A percentile compares a stretch with the other conserved stretches of the same genome.
Evolutionary conservation across 2,113 vertebrate species (phyloP).

Genomic region (Semnornis frantzii): DNA sequence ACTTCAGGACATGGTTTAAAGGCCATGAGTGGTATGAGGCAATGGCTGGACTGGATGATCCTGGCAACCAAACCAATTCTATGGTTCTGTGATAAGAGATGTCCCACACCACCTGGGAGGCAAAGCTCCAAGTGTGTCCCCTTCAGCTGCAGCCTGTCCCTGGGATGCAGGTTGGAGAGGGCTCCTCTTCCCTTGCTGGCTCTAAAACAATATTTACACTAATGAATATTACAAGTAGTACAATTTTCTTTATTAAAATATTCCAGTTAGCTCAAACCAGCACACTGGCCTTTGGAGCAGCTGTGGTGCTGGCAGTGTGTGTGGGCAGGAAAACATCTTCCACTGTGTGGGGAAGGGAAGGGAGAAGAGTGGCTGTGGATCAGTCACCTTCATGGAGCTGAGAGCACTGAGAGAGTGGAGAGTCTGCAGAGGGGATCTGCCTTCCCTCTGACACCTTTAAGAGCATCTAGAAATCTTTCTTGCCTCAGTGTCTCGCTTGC

Average conservation of each 20-base stretch:
- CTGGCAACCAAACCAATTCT: too few relatives aligned
- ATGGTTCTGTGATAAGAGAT: background rate
- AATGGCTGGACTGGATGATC: too few relatives aligned
- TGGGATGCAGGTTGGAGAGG: accelerated
- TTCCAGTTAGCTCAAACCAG: too few relatives aligned
- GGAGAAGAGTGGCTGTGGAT: background rate
- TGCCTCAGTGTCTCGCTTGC: background rate
- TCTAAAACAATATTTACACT: too few relatives aligned
- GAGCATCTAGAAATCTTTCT: background rate
- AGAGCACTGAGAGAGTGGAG: background rate
- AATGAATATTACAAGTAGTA: too few relatives aligned
- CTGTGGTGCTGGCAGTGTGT: background rate
- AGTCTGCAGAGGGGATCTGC: background rate
- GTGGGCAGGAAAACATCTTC: background rate
- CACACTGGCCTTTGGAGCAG: too few relatives aligned
- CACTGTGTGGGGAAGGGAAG: background rate
- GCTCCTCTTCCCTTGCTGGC: background rate
- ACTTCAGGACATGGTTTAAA: too few relatives aligned
- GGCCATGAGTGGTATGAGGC: too few relatives aligned
- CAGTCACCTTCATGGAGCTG: background rate
- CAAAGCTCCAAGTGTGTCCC: background rate
- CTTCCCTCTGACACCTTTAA: background rate
- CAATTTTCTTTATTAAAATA: too few relatives aligned
- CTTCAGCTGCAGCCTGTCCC: background rate
- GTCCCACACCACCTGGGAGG: background rate